Percentiles rank a stretch among this genome's conserved stretches.
Evolutionary conservation across 2,113 vertebrate species (phyloP).

Genomic region (Junco hyemalis): DNA sequence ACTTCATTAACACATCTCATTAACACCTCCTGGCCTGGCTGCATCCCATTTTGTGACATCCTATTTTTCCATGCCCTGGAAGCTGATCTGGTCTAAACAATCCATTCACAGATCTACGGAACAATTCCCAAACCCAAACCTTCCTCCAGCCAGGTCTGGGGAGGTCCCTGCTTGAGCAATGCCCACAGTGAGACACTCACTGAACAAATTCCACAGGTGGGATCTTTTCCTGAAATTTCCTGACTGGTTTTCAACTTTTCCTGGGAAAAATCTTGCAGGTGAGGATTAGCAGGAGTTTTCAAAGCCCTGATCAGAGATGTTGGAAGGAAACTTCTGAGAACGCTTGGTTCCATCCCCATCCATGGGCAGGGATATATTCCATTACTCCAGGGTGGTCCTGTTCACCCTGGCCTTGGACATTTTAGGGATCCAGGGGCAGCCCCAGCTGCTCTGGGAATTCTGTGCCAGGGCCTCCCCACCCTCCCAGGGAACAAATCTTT

Average conservation of each 20-base stretch:
- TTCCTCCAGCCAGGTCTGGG: background rate
- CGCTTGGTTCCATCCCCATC: background rate
- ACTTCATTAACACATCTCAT: background rate
- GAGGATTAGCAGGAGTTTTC: background rate
- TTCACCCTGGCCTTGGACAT: background rate
- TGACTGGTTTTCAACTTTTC: background rate
- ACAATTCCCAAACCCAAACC: background rate
- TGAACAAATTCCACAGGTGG: background rate
- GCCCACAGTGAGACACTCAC: background rate
- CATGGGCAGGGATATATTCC: background rate
- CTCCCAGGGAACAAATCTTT: background rate
- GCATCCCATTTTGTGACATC: background rate
- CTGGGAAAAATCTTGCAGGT: background rate
- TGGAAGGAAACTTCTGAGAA: background rate
- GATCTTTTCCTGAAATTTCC: background rate
- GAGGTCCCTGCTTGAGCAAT: background rate
- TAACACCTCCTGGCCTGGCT: background rate
- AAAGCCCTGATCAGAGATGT: background rate
- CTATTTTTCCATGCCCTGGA: background rate
- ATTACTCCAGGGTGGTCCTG: accelerated
- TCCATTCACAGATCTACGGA: background rate
- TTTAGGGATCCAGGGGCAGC: background rate
- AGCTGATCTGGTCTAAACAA: background rate
- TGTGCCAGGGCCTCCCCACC: accelerated
- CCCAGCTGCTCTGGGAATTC: background rate